These are phyloP conservation scores for Acleris sparsana DNA, from an alignment of 2,888 invertebrate species.

Conservation along the genomic window DNA sequence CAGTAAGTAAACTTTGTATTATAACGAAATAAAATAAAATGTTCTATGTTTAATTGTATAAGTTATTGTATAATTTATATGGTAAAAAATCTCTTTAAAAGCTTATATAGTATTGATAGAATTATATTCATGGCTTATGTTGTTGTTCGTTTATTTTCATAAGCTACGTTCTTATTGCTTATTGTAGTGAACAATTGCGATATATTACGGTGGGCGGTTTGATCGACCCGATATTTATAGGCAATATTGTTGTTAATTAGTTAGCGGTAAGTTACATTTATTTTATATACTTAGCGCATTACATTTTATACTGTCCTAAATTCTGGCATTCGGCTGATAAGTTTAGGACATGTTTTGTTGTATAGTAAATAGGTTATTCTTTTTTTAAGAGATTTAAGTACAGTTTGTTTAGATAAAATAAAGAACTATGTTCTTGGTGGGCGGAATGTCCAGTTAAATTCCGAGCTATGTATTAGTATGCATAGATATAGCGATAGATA, in stretches of 20 bases:
- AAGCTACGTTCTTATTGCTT: not conserved
- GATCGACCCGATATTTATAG: not conserved
- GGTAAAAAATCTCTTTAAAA: too few relatives aligned
- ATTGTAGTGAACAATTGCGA: not conserved
- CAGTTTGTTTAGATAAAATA: not conserved
- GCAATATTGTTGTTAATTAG: not conserved
- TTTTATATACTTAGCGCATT: too few relatives aligned
- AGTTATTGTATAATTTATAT: not conserved
- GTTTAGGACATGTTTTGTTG: too few relatives aligned
- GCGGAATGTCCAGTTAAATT: conserved; percentile 10
- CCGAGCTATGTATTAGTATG: not conserved
- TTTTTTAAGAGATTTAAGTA: not conserved
- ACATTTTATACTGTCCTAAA: too few relatives aligned
- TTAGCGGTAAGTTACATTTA: too few relatives aligned
- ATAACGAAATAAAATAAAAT: not conserved
- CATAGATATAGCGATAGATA: not conserved
- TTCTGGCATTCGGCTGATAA: too few relatives aligned
- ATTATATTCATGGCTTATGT: not conserved
- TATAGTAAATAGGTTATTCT: not conserved
- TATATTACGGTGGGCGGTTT: conserved; percentile 1
- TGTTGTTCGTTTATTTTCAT: not conserved
- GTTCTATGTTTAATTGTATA: not conserved
- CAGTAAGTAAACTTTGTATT: conserved; percentile 14
- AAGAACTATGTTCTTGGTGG: conserved; percentile 20
- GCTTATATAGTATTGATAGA: too few relatives aligned